Evolutionary conservation across 2,888 invertebrate genomes (phyloP).

Genomic region (Lathronympha strigana): DNA sequence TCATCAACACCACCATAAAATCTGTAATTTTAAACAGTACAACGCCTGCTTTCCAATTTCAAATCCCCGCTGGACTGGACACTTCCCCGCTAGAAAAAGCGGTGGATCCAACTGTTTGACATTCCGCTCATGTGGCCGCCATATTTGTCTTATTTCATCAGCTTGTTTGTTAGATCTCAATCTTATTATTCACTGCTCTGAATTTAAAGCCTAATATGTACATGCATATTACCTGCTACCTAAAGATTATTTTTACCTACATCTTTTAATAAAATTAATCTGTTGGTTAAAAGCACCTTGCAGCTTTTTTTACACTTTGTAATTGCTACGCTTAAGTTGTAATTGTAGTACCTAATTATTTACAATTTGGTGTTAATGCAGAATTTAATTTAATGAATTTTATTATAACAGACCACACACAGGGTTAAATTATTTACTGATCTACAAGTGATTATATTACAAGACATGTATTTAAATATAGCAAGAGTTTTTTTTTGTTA

Average conservation of each 20-base stretch:
- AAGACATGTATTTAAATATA: no score
- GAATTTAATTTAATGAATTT: slow-evolving; percentile 1
- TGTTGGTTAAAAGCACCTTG: slow-evolving; percentile 16
- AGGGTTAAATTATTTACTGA: not conserved
- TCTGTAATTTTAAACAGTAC: slow-evolving; percentile 10
- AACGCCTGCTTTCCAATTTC: slow-evolving; percentile 1
- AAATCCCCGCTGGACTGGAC: slow-evolving; percentile 1
- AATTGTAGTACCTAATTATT: slow-evolving; percentile 45
- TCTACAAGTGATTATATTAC: no score
- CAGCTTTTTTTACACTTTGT: slow-evolving; percentile 11
- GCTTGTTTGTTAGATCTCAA: slow-evolving; percentile 74
- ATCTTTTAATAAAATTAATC: not conserved
- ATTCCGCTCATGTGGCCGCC: slow-evolving; percentile 72
- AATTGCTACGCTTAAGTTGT: slow-evolving; percentile 23
- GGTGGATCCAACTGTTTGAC: slow-evolving; percentile 55
- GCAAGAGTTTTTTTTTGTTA: no score
- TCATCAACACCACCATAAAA: not conserved
- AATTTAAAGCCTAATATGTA: slow-evolving; percentile 54
- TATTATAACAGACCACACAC: slow-evolving; percentile 12
- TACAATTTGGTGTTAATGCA: slow-evolving; percentile 9
- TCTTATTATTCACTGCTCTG: slow-evolving; percentile 74
- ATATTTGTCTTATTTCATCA: slow-evolving; percentile 81
- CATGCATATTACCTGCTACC: not conserved
- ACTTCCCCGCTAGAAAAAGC: slow-evolving; percentile 26
- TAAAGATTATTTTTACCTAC: not conserved